A percentile compares a stretch with the other conserved stretches of the same genome.
Conservation (phyloP, 2,888 invertebrate genomes). For the Sinohyriopsis cumingii region DNA sequence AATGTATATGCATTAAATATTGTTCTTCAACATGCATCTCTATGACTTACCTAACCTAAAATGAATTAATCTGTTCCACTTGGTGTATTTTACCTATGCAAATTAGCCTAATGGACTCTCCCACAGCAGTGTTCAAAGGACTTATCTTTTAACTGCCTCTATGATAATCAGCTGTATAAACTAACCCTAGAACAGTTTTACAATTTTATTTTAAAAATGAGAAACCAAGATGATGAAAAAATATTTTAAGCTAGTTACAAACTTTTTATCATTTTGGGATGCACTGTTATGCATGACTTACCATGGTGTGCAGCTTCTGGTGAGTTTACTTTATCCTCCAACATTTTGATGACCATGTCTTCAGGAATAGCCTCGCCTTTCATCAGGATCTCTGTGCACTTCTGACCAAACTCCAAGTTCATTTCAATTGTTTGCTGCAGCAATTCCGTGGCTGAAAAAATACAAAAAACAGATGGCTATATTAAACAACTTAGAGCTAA, state of each 20-base stretch:
- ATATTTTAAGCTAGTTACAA: no score
- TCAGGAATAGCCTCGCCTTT: constrained; percentile 70
- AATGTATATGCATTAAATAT: no score
- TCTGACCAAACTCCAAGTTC: constrained; percentile 67
- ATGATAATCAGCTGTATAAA: no score
- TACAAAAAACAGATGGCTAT: no score
- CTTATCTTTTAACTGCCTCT: no score
- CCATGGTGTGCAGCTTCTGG: constrained; percentile 72
- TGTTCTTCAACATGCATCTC: no score
- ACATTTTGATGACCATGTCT: constrained; percentile 66
- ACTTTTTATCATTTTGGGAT: not conserved
- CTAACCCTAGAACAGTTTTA: not conserved
- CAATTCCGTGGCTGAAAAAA: constrained; percentile 64
- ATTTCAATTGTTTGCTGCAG: constrained; percentile 66
- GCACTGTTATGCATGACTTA: constrained; percentile 25
- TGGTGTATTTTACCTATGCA: no score
- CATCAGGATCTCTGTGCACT: constrained; percentile 62
- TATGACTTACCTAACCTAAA: no score
- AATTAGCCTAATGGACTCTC: no score
- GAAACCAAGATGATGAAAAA: not conserved
- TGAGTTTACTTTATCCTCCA: constrained; percentile 69
- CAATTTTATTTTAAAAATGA: not conserved
- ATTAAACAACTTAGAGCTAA: no score
- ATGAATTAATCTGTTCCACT: no score
- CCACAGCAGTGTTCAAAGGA: no score